Base-by-base conservation (phyloP, 2,888 invertebrate genomes). In the Trichacis sp. region DNA sequence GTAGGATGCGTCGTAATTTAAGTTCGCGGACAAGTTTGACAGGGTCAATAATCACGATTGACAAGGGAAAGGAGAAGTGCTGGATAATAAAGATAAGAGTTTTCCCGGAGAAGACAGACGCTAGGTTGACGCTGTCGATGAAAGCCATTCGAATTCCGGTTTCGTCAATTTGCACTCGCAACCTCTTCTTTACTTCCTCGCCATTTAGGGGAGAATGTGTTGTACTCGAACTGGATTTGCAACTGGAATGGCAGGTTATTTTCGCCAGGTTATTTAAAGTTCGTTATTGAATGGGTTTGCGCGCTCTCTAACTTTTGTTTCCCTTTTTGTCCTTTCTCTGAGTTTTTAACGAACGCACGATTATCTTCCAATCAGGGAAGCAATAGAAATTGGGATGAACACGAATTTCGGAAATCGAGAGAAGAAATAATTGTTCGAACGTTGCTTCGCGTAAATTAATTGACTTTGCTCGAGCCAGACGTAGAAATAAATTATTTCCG, bases 191-290 rank as follows among this genome's bases (percentile, higher is more conserved):
- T 54, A 42, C 58, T 55, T 45, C 36, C 14, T 43, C 45, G 33
- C 40, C 52, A 57, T 55, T 64, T 61, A 60, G 29, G 46, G 50
- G 71, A 63, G 70, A 73, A 72, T 73, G 60, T 68, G 60, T 72
- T 61, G 57, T 33, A 48, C 61, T 66, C 58, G 57, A 71, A 71
- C 64, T n/a, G 64, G 69, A 72, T 74, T 71, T 69, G 59, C 64
- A 40, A 67, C 64, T 59, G 50, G 67, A 70, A 64, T 70, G n/a
- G n/a, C n/a, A n/a, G n/a, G n/a, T n/a, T n/a, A n/a, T n/a, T n/a
- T n/a, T n/a, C n/a, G 64, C 49, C 46, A 9, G n/a, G 62, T 49
- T 47, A 42, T 36, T 43, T 17, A 51, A 24, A 40, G 57, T 61
- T 59, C 59, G 56, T 62, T 63, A 56, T 54, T 52, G 53, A 60